A percentile compares a stretch with the other conserved stretches of the same genome.
These are phyloP conservation scores for Trichogramma evanescens DNA, from an alignment of 2,888 invertebrate genomes.

Conservation along the genomic window DNA sequence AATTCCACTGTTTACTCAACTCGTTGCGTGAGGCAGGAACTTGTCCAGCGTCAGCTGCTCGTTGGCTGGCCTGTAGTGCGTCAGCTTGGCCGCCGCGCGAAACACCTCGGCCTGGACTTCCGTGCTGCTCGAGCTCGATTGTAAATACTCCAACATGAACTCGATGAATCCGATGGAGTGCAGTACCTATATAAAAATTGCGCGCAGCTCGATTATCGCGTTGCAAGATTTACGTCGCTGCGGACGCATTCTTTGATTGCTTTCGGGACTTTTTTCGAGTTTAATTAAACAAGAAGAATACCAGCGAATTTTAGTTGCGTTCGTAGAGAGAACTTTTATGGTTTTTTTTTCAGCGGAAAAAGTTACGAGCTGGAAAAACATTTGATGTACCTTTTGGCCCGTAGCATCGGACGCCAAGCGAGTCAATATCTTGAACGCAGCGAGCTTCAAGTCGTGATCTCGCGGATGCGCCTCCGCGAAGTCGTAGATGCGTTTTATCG, in stretches of 20 bases:
- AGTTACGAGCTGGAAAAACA: background rate
- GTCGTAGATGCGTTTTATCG: constrained; percentile 28
- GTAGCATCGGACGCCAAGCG: constrained; percentile 25
- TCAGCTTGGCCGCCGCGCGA: constrained; percentile 33
- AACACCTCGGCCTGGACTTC: constrained; percentile 18
- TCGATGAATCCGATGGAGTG: constrained; percentile 28
- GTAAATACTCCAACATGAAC: constrained; percentile 5
- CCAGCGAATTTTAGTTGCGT: background rate
- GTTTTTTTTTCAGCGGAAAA: background rate
- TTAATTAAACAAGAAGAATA: background rate
- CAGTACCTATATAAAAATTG: constrained; percentile 24
- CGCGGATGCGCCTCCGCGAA: constrained; percentile 26
- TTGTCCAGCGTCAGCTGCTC: background rate
- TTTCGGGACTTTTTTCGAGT: background rate
- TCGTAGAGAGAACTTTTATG: too few relatives aligned
- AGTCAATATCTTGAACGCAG: constrained; percentile 28
- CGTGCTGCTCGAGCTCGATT: background rate
- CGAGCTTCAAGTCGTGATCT: constrained; percentile 20
- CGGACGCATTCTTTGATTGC: too few relatives aligned
- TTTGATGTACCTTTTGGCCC: constrained; percentile 31
- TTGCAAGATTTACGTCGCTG: too few relatives aligned
- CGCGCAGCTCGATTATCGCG: too few relatives aligned
- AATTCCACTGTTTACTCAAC: too few relatives aligned
- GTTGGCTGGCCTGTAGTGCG: constrained; percentile 27
- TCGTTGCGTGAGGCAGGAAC: too few relatives aligned